phyloP scores from a whole-genome alignment of 2,113 vertebrate species.

The Podocnemis expansa region DNA sequence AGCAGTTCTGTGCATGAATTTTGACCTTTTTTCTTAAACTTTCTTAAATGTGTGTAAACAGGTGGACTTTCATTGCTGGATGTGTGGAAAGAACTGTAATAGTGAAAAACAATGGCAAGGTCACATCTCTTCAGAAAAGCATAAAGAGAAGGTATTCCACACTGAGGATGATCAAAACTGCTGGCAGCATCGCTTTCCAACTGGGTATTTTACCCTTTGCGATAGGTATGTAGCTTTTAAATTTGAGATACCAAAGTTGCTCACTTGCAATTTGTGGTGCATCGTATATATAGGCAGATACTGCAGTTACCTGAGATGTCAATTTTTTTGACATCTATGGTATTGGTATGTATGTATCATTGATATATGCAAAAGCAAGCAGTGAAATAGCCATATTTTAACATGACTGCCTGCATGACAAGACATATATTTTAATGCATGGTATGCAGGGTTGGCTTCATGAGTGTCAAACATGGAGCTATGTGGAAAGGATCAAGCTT shows the following conservation, averaged over 20 bases:
- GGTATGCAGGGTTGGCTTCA: neutral
- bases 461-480: neutral
- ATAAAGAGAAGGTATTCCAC: slow-evolving; percentile 97
- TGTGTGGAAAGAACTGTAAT: slow-evolving; percentile 99
- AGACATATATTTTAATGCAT: neutral
- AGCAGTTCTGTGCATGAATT: neutral
- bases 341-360: neutral
- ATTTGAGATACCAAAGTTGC: neutral
- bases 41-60: slow-evolving; percentile 58
- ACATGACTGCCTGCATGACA: neutral
- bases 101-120: slow-evolving; percentile 99
- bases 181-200: slow-evolving; percentile 98
- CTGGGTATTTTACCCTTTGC: slow-evolving; percentile 92
- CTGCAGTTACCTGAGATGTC: neutral
- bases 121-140: slow-evolving; percentile 98
- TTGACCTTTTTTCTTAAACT: neutral
- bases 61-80: slow-evolving; percentile 98
- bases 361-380: neutral
- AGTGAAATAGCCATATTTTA: neutral
- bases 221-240: slow-evolving; percentile 82
- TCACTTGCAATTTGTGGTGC: neutral
- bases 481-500: neutral
- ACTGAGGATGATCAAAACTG: slow-evolving; percentile 96
- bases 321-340: neutral
- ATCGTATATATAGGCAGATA: neutral